Conservation (phyloP, 2,888 invertebrate genomes). For the Drosophila tripunctata region DNA sequence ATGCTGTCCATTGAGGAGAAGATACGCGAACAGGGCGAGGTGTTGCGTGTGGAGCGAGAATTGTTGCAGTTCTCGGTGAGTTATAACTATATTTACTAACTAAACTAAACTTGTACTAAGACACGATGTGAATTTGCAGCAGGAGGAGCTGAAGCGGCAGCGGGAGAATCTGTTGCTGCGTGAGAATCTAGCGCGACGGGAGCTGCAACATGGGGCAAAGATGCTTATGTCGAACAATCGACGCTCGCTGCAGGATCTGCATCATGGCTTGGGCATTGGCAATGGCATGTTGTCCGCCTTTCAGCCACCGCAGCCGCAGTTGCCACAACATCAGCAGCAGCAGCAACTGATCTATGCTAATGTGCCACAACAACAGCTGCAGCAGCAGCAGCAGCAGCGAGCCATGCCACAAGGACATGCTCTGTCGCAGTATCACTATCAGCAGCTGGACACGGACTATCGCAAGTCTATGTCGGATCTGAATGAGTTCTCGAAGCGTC, state of each 20-base stretch:
- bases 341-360: slow-evolving; percentile 64
- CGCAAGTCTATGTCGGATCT: slow-evolving; percentile 87
- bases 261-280: slow-evolving; percentile 60
- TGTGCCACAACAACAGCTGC: slow-evolving; percentile 71
- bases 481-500: slow-evolving; percentile 84
- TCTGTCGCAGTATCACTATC: slow-evolving; percentile 78
- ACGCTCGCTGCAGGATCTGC: slow-evolving; percentile 88
- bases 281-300: slow-evolving; percentile 63
- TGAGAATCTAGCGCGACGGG: slow-evolving; percentile 87
- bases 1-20: slow-evolving; percentile 88
- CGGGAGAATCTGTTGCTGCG: slow-evolving; percentile 89
- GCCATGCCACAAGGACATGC: slow-evolving; percentile 69
- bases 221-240: slow-evolving; percentile 85
- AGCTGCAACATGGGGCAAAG: slow-evolving; percentile 84
- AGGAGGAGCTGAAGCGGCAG: slow-evolving; percentile 90
- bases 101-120: background rate
- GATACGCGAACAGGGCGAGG: slow-evolving; percentile 89
- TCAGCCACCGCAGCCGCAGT: slow-evolving; percentile 50
- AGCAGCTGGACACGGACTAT: slow-evolving; percentile 85
- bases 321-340: slow-evolving; percentile 39
- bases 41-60: slow-evolving; percentile 91
- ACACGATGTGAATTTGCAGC: slow-evolving; percentile 84
- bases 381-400: slow-evolving; percentile 72
- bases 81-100: background rate
- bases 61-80: slow-evolving; percentile 86